Base-by-base conservation (phyloP, 2,113 vertebrate genomes). In the Xiphias gladius region DNA sequence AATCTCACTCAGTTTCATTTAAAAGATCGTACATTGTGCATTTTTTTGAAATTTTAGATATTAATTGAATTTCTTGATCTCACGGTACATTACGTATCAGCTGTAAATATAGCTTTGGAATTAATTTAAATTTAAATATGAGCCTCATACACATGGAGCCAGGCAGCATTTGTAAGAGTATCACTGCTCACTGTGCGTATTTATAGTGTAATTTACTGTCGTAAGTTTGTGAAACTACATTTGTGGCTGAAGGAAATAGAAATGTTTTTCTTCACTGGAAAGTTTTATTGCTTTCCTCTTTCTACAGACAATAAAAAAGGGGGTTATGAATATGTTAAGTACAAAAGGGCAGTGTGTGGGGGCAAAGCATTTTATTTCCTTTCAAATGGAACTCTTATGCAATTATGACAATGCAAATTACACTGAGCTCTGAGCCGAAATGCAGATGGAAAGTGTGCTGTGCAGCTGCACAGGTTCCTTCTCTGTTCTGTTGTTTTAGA, bases 321-420 rank as follows among this genome's bases (percentile, higher is more conserved):
- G 43, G 48, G 9, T 70, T 63, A 84, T 85, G 58, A 87, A 85
- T 86, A 89, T 87, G 74, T 62, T 76, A 88, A 84, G 84, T 57
- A 30, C 11, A 30, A 72, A 70, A 65, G 57, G 54, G 46, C 19
- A 66, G 50, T 22, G 0, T 82, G 43, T 65, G 37, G 71, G 78
- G 64, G 58, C 24, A 78, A 74, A 68, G 39, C 55, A 73, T 86
- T 88, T 83, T 17, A 86, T 79, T 86, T 78, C 3, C 63, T 88
- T 88, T 82, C 73, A 82, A 79, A 74, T n/a, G 0, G 24, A 70
- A 52, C 24, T 52, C 19, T 80, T 61, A 69, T 76, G 74, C 77
- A 84, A 77, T 90, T 68, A 76, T 84, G 68, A 74, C 84, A 86
- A 90, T 86, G 84, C 50, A 77, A 80, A 86, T 86, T 7, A 0